Evolutionary conservation across 1,140 invertebrate species (phyloP), one percentile per base, ranked within the genome.

Genomic region (Zaprionus tsacasi): DNA sequence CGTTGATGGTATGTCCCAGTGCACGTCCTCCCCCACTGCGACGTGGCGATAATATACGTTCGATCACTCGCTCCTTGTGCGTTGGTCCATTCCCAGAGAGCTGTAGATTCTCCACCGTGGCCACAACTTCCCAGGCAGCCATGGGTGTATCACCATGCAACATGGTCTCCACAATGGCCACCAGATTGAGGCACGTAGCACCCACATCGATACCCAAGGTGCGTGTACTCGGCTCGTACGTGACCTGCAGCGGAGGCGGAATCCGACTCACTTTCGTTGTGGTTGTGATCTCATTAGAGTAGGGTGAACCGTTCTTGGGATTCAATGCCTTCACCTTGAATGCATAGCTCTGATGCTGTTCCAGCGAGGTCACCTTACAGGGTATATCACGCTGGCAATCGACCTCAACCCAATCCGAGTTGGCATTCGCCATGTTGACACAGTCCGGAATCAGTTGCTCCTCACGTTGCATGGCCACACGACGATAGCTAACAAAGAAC

Each of bases 301-400:
- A 97, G 65, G 97, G 96, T 30, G 97, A 97, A 56, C 95, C 95
- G 10, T 96, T 97, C 91, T 97, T 97, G 0, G 96, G 96, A 85
- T 98, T 98, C 65, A 96, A 94, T 0, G 97, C 97, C 93, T 97
- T 97, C 21, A 98, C 95, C 94, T 97, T 97, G 90, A 98, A 97
- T 0, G 95, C 93, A 83, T 97, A 98, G 8, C 94, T 95, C 79
- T 96, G 96, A 87, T 98, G 96, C 82, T 98, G 97, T 10, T 97
- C 96, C 2, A 98, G 93, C 27, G 95, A 93, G 0, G 95, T 96
- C 0, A 98, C 96, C 87, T 97, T 97, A 92, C 98, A 99, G 1
- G 97, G 97, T 81, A 98, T 97, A 33, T 95, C 95, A 15, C 95
- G 93, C 36, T 96, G 95, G 82, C 98, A 99, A 78, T 98, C 96